Base-by-base conservation (phyloP, 1,140 invertebrate species). In the Homalodisca vitripennis region DNA sequence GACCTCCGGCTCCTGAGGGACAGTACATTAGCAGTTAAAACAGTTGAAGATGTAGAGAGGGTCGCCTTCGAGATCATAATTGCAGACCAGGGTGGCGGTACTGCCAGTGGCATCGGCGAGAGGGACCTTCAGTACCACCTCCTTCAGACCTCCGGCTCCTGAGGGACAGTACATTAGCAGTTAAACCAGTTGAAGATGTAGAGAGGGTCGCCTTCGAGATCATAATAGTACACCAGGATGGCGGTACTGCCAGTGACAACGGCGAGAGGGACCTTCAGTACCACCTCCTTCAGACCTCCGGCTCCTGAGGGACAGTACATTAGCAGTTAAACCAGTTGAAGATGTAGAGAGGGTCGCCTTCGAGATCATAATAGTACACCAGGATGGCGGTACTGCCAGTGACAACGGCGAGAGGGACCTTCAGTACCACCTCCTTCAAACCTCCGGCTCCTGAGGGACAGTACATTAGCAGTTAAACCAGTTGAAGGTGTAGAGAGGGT, bases 121-220 rank as follows among this genome's bases (percentile, higher is more conserved):
- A 31, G 82, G 82, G 47, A 83, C 76, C 63, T 79, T 78, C 71
- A 83, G 77, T 67, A 76, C 75, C 34, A 83, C 80, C 72, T 82
- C 77, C 34, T 77, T 77, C 55, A 82, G 69, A 68, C 80, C 78
- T 14, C 47, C 66, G 0, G 27, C 65, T 64, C 72, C 73, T 74
- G 72, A 12, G 68, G n/a, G 64, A 60, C 26, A 65, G 27, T 17
- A 69, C n/a, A 57, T 41, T 41, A 17, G 17, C 6, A 41, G n/a
- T 90, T 91, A 80, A 92, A 92, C 91, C 91, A 93, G 79, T 92
- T 92, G 64, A 93, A 87, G 1, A 89, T 88, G 78, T 93, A 93
- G 1, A 92, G 80, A 14, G 82, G 79, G 71, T 92, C 88, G 2
- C 82, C 76, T 78, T 76, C 73, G 30, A 76, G 60, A 47, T 75